Evolutionary conservation across 2,113 vertebrate genomes (phyloP).

Genomic region (Balaenoptera acutorostrata): DNA sequence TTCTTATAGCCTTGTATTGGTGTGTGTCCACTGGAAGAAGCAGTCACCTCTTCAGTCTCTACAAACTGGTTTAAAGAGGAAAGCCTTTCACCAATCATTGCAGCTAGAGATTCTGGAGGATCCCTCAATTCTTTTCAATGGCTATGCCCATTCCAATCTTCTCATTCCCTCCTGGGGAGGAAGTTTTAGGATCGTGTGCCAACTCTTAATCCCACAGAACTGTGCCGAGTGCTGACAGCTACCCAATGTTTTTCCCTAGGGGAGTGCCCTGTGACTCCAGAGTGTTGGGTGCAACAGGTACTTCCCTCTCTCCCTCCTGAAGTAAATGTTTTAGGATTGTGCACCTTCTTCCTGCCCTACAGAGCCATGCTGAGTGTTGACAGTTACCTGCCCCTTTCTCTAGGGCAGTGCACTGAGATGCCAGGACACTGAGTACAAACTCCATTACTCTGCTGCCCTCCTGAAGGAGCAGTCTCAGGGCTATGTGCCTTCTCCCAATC

Average conservation of each 20-base stretch:
- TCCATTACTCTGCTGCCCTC: not conserved
- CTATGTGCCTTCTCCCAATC: not conserved
- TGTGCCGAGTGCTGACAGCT: not conserved
- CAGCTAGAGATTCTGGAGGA: not conserved
- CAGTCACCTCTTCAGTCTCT: not conserved
- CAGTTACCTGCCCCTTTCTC: not conserved
- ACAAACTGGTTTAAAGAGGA: not conserved
- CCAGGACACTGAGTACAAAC: not conserved
- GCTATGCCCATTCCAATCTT: not conserved
- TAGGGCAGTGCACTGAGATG: not conserved
- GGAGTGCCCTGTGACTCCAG: not conserved
- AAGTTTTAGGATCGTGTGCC: not conserved
- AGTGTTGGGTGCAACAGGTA: not conserved
- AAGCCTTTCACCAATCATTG: not conserved
- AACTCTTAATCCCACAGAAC: not conserved
- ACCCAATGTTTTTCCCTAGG: not conserved
- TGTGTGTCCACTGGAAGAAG: not conserved
- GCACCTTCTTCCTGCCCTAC: not conserved
- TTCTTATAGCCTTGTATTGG: not conserved
- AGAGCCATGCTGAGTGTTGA: not conserved
- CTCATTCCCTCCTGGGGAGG: no score
- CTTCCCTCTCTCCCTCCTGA: not conserved
- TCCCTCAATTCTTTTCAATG: not conserved
- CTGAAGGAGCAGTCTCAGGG: not conserved
- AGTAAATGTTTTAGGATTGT: not conserved